A percentile compares a stretch with the other conserved stretches of the same genome.
Evolutionary conservation across 2,797 vertebrate species (phyloP).

Genomic region (Lycodopsis pacificus): DNA sequence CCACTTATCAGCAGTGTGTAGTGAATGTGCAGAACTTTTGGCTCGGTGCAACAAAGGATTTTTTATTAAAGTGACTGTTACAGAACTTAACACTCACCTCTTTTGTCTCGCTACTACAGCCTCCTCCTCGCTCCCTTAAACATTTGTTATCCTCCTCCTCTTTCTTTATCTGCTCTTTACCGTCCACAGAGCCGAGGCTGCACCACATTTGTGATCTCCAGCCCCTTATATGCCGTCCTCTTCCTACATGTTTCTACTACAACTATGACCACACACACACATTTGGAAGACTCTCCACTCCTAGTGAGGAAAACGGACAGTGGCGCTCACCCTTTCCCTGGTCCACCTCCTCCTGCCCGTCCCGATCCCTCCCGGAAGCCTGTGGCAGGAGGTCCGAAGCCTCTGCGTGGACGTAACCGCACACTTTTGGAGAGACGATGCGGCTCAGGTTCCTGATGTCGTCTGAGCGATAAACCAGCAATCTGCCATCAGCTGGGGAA

Average conservation of each 20-base stretch:
- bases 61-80: constrained; percentile 53
- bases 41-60: constrained; percentile 47
- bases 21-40: constrained; percentile 32
- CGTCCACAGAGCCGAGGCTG: constrained; percentile 9
- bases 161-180: constrained; percentile 17
- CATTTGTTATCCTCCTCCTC: constrained; percentile 59
- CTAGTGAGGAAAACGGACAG: constrained; percentile 5
- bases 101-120: constrained; percentile 54
- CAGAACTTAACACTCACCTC: constrained; percentile 60
- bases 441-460: constrained; percentile 94
- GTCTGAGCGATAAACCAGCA: constrained; percentile 94
- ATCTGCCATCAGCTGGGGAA: constrained; percentile 83
- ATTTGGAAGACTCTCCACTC: neutral
- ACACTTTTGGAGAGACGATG: constrained; percentile 92
- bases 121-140: constrained; percentile 57
- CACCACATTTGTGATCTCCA: constrained; percentile 1
- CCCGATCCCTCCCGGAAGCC: constrained; percentile 64
- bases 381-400: constrained; percentile 83
- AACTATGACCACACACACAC: constrained; percentile 14
- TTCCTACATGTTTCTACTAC: constrained; percentile 26
- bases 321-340: constrained; percentile 53
- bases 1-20: constrained; percentile 55
- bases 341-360: constrained; percentile 28
- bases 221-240: neutral
- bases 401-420: constrained; percentile 90